phyloP scores from a whole-genome alignment of 2,113 vertebrate genomes.

The Arvicanthis niloticus region DNA sequence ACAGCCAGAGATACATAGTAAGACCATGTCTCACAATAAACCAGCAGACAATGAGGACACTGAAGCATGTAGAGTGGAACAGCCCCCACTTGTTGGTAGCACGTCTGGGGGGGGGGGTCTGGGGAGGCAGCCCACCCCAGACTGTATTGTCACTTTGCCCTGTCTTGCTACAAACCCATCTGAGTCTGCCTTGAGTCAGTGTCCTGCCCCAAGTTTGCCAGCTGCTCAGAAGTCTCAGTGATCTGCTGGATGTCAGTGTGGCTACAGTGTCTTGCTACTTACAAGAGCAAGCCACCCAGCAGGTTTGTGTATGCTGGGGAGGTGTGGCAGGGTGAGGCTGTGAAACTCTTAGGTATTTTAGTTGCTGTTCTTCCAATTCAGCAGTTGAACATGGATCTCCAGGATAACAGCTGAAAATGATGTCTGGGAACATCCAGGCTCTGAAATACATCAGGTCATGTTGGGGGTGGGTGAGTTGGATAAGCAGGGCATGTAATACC shows the following conservation, averaged over 20 bases:
- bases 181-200: neutral
- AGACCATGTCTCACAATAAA: neutral
- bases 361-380: neutral
- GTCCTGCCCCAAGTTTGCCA: neutral
- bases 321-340: neutral
- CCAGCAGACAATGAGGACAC: neutral
- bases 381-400: conserved; percentile 90
- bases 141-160: neutral
- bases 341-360: neutral
- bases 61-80: neutral
- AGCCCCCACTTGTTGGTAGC: neutral
- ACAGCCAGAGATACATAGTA: neutral
- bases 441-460: conserved; percentile 89
- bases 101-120: neutral
- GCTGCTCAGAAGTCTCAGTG: conserved; percentile 39
- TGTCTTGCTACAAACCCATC: neutral
- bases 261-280: conserved; percentile 83
- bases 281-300: conserved; percentile 90
- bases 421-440: conserved; percentile 90
- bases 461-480: conserved; percentile 90
- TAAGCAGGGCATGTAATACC: conserved; percentile 88
- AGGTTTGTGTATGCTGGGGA: neutral
- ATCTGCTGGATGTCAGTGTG: no score
- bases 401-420: conserved; percentile 91
- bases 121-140: neutral